Evolutionary conservation across 2,113 vertebrate genomes (phyloP).

Genomic region (Sterrhoptilus dennistouni): DNA sequence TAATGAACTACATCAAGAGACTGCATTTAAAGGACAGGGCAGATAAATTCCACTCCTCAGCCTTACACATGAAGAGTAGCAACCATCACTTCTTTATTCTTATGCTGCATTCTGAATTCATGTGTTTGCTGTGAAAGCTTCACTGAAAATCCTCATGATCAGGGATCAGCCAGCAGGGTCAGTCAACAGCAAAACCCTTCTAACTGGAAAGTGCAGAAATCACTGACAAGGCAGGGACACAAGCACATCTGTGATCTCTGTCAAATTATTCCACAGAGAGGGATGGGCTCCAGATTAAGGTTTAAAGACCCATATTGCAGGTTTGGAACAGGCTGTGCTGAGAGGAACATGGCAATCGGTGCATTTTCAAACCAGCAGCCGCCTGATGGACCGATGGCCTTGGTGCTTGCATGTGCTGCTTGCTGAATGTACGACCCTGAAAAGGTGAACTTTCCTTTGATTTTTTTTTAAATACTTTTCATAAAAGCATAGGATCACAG

Average conservation of each 20-base stretch:
- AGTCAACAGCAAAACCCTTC: neutral
- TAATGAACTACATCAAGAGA: neutral
- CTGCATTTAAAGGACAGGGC: neutral
- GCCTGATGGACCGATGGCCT: too few relatives aligned
- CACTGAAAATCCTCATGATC: neutral
- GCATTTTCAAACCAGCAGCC: neutral
- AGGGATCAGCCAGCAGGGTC: neutral
- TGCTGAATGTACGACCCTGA: neutral
- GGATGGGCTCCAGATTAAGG: neutral
- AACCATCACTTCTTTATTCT: neutral
- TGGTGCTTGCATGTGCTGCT: rapidly evolving
- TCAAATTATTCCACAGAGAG: neutral
- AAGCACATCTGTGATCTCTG: neutral
- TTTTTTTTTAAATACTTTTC: neutral
- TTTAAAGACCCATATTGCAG: neutral
- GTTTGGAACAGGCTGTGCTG: too few relatives aligned
- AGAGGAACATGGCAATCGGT: neutral
- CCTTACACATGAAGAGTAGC: neutral
- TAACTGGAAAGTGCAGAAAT: neutral
- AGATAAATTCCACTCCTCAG: neutral
- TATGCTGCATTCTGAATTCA: neutral
- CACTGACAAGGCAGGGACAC: neutral
- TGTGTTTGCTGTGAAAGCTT: neutral
- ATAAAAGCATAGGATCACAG: too few relatives aligned
- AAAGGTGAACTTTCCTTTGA: neutral